Base-by-base conservation (phyloP, 1,140 invertebrate genomes). In the Zaprionus capensis region DNA sequence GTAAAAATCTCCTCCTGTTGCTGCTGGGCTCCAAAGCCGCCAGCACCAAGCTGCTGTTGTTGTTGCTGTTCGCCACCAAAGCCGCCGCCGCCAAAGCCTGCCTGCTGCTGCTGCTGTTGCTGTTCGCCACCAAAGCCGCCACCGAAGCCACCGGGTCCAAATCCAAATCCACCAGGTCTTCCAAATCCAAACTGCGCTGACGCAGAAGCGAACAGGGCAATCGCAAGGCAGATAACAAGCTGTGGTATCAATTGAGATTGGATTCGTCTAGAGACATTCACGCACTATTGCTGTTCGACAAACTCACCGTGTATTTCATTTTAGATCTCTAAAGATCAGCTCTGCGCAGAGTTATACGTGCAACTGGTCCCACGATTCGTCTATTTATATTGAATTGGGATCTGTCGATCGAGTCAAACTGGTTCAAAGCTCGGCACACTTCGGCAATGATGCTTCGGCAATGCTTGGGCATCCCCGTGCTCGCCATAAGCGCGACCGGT, bases 51-150 rank as follows among this genome's bases (percentile, higher is more conserved):
- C 11, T 51, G 46, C 20, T 51, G 46, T 7, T 51, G 46, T 4
- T 51, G 46, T 9, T 51, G 46, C 46, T 22, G 46, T 2, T 49
- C 44, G 17, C 44, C 44, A 11, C 44, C 44, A 20, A 49, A 49
- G 7, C 20, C 46, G 1, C 46, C 46, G 6, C 46, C 46, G 12
- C 20, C 20, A 12, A 51, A 22, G 1, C 17, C 6, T 49, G 20
- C 46, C 15, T 49, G 46, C 46, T 49, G 46, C 7, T 49, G 44
- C 46, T 49, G 46, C 46, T 49, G 46, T 17, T 49, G 44, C 44
- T 20, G 14, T n/a, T n/a, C 1, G 2, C 46, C 46, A 5, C 20
- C 46, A 22, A 49, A 49, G 41, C 41, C 41, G 7, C 46, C 46
- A 12, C 46, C 46, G 11, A 22, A 22, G 11, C 17, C 28, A 31